These are phyloP conservation scores for Onychostruthus taczanowskii DNA, from an alignment of 2,113 vertebrate genomes.

Conservation along the genomic window DNA sequence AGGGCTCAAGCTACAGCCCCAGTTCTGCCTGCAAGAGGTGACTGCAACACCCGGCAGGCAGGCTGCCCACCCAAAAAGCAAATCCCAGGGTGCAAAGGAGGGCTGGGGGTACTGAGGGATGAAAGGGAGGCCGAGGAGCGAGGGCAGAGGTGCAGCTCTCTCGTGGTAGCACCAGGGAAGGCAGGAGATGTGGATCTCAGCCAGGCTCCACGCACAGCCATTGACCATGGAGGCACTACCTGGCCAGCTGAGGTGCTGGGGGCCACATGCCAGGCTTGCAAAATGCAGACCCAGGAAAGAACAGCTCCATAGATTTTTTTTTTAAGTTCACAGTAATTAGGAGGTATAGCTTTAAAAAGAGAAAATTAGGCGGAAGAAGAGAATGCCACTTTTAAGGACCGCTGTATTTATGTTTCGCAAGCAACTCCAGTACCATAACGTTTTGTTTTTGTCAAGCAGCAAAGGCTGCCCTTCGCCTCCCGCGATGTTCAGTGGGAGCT, in stretches of 20 bases:
- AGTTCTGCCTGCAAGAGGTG: not conserved
- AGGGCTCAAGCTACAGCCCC: not conserved
- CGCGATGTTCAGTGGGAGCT: not conserved
- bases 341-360: not conserved
- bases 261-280: fast-evolving
- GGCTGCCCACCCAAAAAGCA: not conserved
- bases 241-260: fast-evolving
- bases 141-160: not conserved
- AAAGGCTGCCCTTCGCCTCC: conserved; percentile 31
- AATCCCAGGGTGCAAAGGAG: not conserved
- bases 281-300: not conserved
- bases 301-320: not conserved
- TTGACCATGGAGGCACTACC: fast-evolving
- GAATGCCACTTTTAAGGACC: not conserved
- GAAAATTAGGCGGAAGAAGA: not conserved
- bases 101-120: not conserved
- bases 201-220: not conserved
- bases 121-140: fast-evolving
- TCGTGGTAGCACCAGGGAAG: not conserved
- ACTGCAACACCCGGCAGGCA: not conserved
- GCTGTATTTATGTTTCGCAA: not conserved
- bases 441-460: conserved; percentile 41
- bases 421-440: not conserved
- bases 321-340: not conserved
- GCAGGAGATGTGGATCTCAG: not conserved